A percentile compares a stretch with the other conserved stretches of the same genome.
Evolutionary conservation across 2,797 vertebrate genomes (phyloP).

Genomic region (Euthynnus affinis): DNA sequence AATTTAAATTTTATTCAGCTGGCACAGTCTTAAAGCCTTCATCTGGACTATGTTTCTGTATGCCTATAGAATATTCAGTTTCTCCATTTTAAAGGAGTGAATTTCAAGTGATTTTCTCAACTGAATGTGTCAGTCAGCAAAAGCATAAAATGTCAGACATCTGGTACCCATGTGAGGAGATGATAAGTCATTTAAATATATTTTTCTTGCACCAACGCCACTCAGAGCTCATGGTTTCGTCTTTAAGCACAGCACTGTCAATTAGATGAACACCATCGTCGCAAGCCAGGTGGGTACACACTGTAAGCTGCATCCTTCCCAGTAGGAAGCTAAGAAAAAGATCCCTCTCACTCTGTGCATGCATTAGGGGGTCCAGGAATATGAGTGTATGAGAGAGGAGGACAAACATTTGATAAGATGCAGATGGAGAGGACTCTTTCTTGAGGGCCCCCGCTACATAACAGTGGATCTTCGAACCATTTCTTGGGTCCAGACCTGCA

Average conservation of each 20-base stretch:
- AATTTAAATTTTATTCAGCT: background rate
- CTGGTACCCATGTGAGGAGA: conserved; percentile 4
- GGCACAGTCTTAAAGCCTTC: background rate
- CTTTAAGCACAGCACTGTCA: background rate
- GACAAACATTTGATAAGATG: background rate
- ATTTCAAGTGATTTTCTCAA: background rate
- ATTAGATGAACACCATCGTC: background rate
- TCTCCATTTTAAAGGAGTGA: background rate
- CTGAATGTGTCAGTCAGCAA: background rate
- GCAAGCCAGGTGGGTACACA: background rate
- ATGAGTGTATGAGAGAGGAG: background rate
- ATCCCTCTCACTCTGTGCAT: background rate
- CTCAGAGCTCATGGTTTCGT: background rate
- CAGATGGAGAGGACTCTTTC: background rate
- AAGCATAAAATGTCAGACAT: conserved; percentile 8
- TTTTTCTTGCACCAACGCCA: background rate
- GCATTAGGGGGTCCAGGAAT: background rate
- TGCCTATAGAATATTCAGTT: background rate
- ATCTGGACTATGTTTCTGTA: background rate
- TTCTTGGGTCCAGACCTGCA: background rate
- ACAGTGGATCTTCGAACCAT: background rate
- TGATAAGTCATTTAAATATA: conserved; percentile 4
- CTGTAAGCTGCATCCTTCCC: background rate
- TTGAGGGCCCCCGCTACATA: background rate
- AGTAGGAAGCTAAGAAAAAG: background rate